These are phyloP conservation scores for Coreius guichenoti DNA, from an alignment of 2,797 vertebrate species.

Conservation along the genomic window DNA sequence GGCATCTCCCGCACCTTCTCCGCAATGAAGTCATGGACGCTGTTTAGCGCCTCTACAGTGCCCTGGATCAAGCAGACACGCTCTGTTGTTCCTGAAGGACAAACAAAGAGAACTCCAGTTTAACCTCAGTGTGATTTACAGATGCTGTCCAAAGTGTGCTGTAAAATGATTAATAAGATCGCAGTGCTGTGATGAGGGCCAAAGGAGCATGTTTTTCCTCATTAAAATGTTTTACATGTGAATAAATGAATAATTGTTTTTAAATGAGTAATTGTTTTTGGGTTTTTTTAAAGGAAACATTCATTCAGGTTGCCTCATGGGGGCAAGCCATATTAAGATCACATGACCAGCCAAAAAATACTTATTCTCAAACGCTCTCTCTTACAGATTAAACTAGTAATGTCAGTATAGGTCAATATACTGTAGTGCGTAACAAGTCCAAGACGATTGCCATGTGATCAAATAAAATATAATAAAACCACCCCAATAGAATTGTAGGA, in stretches of 20 bases:
- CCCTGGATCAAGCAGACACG: conserved; percentile 93
- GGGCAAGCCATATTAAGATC: background rate
- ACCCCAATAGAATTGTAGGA: background rate
- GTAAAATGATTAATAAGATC: background rate
- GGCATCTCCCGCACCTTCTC: conserved; percentile 96
- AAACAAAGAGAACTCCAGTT: conserved; percentile 3
- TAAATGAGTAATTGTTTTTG: background rate
- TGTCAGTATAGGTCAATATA: background rate
- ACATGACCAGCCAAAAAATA: background rate
- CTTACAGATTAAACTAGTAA: background rate
- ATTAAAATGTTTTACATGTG: background rate
- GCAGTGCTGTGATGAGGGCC: background rate
- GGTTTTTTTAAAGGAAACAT: background rate
- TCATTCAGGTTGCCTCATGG: background rate
- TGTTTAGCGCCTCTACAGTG: conserved; percentile 90
- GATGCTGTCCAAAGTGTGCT: conserved; percentile 9
- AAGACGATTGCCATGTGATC: background rate
- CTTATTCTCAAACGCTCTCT: background rate
- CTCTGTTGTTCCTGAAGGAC: conserved; percentile 87
- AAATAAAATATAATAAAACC: background rate
- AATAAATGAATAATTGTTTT: background rate
- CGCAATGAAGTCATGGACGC: conserved; percentile 92
- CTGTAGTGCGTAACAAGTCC: background rate
- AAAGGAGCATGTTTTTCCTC: conserved; percentile 3
- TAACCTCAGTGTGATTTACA: background rate